phyloP scores from a whole-genome alignment of 2,797 vertebrate genomes.

The Champsocephalus esox region DNA sequence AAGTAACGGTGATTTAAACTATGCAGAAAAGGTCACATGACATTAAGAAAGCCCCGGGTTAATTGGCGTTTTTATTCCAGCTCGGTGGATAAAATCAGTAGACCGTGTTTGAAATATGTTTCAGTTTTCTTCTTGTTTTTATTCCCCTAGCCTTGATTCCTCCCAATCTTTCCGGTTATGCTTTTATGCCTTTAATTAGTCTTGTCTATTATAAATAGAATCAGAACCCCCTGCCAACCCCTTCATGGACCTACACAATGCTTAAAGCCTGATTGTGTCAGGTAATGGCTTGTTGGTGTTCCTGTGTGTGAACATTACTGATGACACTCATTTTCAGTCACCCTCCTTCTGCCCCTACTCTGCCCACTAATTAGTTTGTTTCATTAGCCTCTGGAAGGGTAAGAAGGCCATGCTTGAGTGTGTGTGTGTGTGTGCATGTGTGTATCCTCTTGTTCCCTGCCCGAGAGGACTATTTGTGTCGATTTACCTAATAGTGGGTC shows the following conservation, averaged over 20 bases:
- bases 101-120: neutral
- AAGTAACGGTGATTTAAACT: constrained; percentile 36
- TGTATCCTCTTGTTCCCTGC: constrained; percentile 26
- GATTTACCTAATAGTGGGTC: constrained; percentile 31
- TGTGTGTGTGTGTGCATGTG: constrained; percentile 26
- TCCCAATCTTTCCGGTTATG: constrained; percentile 34
- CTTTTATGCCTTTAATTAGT: constrained; percentile 50
- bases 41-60: constrained; percentile 27
- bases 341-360: constrained; percentile 37
- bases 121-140: constrained; percentile 8
- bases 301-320: constrained; percentile 30
- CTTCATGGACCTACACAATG: constrained; percentile 18
- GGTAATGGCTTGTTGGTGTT: constrained; percentile 10
- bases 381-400: constrained; percentile 60
- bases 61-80: constrained; percentile 29
- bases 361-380: constrained; percentile 69
- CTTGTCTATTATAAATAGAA: constrained; percentile 37
- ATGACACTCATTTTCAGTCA: constrained; percentile 59
- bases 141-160: constrained; percentile 19
- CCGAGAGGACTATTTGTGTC: constrained; percentile 50
- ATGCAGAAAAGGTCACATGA: constrained; percentile 30
- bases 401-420: constrained; percentile 30
- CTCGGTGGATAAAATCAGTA: constrained; percentile 15
- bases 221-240: constrained; percentile 14
- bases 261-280: constrained; percentile 24